Evolutionary conservation across 2,113 vertebrate genomes (phyloP).

Genomic region (Crotophaga sulcirostris): DNA sequence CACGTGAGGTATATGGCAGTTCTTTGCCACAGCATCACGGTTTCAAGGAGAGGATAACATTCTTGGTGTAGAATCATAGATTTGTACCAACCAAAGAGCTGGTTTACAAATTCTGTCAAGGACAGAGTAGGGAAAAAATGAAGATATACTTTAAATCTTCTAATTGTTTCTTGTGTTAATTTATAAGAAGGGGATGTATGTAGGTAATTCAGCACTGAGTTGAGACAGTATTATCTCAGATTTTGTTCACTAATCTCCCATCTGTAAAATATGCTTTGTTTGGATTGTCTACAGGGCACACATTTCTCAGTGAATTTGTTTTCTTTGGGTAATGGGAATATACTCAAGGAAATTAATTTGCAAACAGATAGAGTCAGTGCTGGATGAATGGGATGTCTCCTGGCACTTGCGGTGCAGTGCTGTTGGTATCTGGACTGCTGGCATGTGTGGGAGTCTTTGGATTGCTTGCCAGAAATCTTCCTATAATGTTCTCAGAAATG

Average conservation of each 20-base stretch:
- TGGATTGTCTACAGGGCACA: conserved; percentile 60
- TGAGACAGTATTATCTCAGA: conserved; percentile 48
- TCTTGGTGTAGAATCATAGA: neutral
- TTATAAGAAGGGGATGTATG: neutral
- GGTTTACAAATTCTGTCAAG: neutral
- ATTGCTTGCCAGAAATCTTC: conserved; percentile 49
- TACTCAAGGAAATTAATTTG: conserved; percentile 72
- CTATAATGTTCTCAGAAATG: conserved; percentile 28
- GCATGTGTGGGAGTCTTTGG: neutral
- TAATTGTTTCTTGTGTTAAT: conserved; percentile 19
- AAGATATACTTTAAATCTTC: neutral
- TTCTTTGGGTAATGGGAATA: conserved; percentile 61
- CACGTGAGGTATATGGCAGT: neutral
- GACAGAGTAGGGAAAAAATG: neutral
- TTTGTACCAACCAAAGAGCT: neutral
- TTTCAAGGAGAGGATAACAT: neutral
- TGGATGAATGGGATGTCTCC: conserved; percentile 53
- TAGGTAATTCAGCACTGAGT: neutral
- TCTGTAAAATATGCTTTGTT: conserved; percentile 69
- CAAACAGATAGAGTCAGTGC: conserved; percentile 59
- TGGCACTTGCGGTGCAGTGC: conserved; percentile 34
- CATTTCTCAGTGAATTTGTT: conserved; percentile 60
- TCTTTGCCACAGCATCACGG: neutral
- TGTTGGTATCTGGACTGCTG: conserved; percentile 27
- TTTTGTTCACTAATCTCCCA: conserved; percentile 68